phyloP scores from a whole-genome alignment of 1,140 invertebrate species.

The Anoplolepis gracilipes region DNA sequence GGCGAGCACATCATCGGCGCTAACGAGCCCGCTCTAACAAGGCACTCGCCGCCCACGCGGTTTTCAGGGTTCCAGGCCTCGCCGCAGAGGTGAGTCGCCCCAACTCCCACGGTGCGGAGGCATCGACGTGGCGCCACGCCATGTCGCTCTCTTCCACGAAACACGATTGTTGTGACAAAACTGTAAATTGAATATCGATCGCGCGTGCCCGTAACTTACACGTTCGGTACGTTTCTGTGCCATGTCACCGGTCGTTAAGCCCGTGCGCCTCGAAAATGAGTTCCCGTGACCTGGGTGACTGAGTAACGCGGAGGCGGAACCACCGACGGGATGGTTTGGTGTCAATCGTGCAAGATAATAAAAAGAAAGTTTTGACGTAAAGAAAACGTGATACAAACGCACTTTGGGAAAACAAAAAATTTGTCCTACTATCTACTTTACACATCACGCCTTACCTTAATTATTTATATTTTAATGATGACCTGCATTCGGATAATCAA shows the following conservation, averaged over 20 bases:
- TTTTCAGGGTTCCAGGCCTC: constrained; percentile 55
- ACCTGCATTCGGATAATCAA: background rate
- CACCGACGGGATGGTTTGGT: constrained; percentile 1
- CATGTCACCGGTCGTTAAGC: constrained; percentile 80
- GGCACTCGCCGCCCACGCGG: constrained; percentile 65
- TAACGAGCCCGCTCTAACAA: constrained; percentile 71
- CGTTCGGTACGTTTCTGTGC: constrained; percentile 67
- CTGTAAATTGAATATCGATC: constrained; percentile 85
- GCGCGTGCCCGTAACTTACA: constrained; percentile 23
- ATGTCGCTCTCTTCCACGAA: constrained; percentile 76
- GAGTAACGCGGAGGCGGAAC: background rate
- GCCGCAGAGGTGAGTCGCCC: constrained; percentile 55
- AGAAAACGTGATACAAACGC: background rate
- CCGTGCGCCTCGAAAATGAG: constrained; percentile 50
- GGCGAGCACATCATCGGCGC: constrained; percentile 43
- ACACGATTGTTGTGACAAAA: constrained; percentile 82
- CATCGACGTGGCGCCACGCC: background rate
- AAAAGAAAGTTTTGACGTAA: background rate
- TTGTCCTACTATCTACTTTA: no score
- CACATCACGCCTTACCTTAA: no score
- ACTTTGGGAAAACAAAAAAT: no score
- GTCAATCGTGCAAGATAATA: constrained; percentile 17
- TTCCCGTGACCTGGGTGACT: constrained; percentile 35
- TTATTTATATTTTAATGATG: background rate
- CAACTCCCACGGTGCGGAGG: constrained; percentile 35